Percentiles rank a stretch among this genome's conserved stretches.
These are phyloP conservation scores for Plagodis dolabraria DNA, from an alignment of 2,888 invertebrate genomes.

Conservation along the genomic window DNA sequence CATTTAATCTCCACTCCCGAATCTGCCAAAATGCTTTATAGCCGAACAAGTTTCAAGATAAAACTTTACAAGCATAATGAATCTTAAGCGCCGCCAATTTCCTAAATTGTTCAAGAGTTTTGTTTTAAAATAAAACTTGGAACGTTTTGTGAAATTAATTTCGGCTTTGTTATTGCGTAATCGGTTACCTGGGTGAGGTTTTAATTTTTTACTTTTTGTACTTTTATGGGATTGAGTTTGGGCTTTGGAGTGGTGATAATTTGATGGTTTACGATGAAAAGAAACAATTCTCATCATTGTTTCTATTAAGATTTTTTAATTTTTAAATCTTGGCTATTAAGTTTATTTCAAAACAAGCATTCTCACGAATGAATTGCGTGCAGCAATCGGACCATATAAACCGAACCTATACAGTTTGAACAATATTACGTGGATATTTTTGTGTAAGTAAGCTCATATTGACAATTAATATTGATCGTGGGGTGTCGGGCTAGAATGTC, in stretches of 20 bases:
- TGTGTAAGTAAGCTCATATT: too few species aligned
- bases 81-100: constrained; percentile 80
- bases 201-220: constrained; percentile 51
- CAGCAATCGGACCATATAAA: too few species aligned
- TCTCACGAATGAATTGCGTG: too few species aligned
- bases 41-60: constrained; percentile 75
- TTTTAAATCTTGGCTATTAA: too few species aligned
- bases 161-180: constrained; percentile 67
- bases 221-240: constrained; percentile 42
- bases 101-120: constrained; percentile 77
- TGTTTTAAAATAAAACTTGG: constrained; percentile 76
- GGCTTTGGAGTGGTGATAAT: constrained; percentile 29
- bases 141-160: constrained; percentile 72
- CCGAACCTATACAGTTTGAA: too few species aligned
- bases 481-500: too few species aligned
- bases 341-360: too few species aligned
- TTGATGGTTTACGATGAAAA: not conserved
- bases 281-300: too few species aligned
- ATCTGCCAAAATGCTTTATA: constrained; percentile 83
- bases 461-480: too few species aligned
- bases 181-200: constrained; percentile 69
- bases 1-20: constrained; percentile 79
- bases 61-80: constrained; percentile 83
- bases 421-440: too few species aligned
- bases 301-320: too few species aligned